Evolutionary conservation across 2,888 invertebrate species (phyloP).

Genomic region (Diarsia brunnea): DNA sequence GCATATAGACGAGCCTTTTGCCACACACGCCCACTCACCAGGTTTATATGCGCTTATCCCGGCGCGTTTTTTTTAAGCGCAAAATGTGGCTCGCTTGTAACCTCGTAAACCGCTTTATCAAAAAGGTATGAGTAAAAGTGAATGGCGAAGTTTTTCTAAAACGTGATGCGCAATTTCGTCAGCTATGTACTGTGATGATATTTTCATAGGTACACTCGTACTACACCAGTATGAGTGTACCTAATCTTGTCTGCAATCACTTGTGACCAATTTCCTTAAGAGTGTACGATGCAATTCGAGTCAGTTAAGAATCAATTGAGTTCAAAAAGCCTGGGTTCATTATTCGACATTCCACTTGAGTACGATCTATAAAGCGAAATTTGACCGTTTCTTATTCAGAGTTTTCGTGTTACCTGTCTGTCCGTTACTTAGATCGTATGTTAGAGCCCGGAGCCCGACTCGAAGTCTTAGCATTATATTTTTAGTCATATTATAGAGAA

Average conservation of each 20-base stretch:
- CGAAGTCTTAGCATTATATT: neutral
- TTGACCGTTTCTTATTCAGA: neutral
- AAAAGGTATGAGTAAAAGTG: neutral
- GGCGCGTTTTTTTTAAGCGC: neutral
- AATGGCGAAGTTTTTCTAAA: neutral
- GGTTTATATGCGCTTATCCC: neutral
- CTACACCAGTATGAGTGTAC: neutral
- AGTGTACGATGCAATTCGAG: constrained; percentile 29
- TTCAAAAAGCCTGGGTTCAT: constrained; percentile 17
- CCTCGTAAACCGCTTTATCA: neutral
- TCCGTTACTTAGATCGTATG: neutral
- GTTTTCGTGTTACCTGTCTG: neutral
- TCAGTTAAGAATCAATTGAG: constrained; percentile 42
- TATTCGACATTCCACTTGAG: neutral
- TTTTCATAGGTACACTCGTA: no score
- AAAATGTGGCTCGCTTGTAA: neutral
- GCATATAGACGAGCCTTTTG: neutral
- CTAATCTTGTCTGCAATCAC: constrained; percentile 23
- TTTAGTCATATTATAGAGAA: neutral
- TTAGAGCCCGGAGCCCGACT: neutral
- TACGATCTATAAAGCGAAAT: neutral
- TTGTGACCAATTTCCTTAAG: constrained; percentile 36
- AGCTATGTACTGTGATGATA: neutral
- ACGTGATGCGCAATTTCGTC: neutral
- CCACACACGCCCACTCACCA: neutral